Base-by-base conservation (phyloP, 2,113 vertebrate genomes). In the Chaenogobius annularis region DNA sequence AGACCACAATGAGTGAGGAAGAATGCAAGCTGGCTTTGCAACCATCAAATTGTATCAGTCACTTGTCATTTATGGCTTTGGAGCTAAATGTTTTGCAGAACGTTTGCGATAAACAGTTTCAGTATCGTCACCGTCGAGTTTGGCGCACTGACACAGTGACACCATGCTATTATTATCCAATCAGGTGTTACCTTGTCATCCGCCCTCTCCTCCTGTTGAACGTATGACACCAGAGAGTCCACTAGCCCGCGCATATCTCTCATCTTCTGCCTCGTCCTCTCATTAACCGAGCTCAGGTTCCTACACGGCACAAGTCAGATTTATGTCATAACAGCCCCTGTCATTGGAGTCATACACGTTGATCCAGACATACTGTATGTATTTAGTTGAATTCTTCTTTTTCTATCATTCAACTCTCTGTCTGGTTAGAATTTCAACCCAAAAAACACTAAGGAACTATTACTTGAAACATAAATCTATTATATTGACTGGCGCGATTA, bases 261-360 rank as follows among this genome's bases (percentile, higher is more conserved):
- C 96, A 99, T 98, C 91, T 94, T 96, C 91, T 96, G 95, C 31
- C 97, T 94, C 0, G 96, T 98, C 77, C 95, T 95, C 84, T 96
- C 95, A 70, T 95, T 98, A 73, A 96, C 95, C 0, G 98, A 99
- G 88, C 98, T 99, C 92, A 99, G 84, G 72, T 99, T 99, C 82
- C 98, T 99, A 13, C 13, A 3, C 23, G n/a, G 37, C 15, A 47
- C 20, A 66, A 7, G 54, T n/a, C 68, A 19, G 26, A 61, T 23
- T 62, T 12, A 72, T 12, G 44, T 56, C 69, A 20, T 31, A 23
- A 78, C 9, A 46, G 20, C 62, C 11, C n/a, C 26, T 17, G 26
- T 56, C 55, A 13, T 23, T 56, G 26, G 11, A 58, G 22, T 15
- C 47, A 62, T 37, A 26, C 22, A 26, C 10, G 26, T 55, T 2